These are phyloP conservation scores for Luscinia megarhynchos DNA, from an alignment of 2,797 vertebrate species.

Conservation along the genomic window DNA sequence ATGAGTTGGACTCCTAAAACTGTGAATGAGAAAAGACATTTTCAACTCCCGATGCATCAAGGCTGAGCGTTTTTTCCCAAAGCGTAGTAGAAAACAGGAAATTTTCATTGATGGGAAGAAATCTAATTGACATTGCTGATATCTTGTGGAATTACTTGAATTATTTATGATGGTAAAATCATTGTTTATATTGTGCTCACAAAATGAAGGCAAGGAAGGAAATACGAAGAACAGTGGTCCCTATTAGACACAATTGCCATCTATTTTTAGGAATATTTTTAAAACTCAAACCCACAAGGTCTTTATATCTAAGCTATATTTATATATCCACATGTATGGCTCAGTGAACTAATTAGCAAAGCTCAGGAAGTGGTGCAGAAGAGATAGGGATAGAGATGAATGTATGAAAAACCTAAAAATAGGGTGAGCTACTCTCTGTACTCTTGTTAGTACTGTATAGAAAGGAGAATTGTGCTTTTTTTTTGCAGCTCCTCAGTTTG, in stretches of 20 bases:
- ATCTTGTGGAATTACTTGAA: background rate
- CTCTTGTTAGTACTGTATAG: background rate
- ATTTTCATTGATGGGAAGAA: constrained; percentile 21
- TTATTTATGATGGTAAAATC: constrained; percentile 49
- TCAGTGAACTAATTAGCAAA: constrained; percentile 29
- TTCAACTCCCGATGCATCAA: background rate
- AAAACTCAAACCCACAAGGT: constrained; percentile 15
- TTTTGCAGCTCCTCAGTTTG: background rate
- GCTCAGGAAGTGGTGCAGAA: constrained; percentile 49
- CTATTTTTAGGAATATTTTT: constrained; percentile 58
- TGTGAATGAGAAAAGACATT: background rate
- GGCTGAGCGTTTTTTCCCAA: background rate
- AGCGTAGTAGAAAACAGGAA: background rate
- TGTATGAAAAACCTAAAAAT: constrained; percentile 14
- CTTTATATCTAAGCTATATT: constrained; percentile 53
- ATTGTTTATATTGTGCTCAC: constrained; percentile 32
- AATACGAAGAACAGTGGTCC: constrained; percentile 1
- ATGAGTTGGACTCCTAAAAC: background rate
- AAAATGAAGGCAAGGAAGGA: constrained; percentile 58
- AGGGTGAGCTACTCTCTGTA: background rate
- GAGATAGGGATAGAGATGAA: constrained; percentile 16
- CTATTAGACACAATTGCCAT: background rate
- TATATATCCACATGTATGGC: constrained; percentile 36
- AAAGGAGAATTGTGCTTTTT: background rate
- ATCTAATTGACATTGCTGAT: constrained; percentile 26